Evolutionary conservation across 2,113 vertebrate genomes (phyloP), one percentile per base, ranked within the genome.

Genomic region (Phyllopteryx taeniolatus): DNA sequence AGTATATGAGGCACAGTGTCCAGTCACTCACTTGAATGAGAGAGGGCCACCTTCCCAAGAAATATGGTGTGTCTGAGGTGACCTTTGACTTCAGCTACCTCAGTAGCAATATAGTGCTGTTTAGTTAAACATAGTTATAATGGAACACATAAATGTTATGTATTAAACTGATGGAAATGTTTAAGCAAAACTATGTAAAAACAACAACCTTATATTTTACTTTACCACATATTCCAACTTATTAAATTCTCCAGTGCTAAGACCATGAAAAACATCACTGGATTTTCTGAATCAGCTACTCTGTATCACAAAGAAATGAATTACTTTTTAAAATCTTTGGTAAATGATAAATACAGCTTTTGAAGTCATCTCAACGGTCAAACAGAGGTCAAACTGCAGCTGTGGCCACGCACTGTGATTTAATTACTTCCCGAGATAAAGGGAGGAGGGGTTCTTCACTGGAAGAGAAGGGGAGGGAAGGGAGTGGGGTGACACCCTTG

Each of bases 401-500:
- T 57, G 68, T 51, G 72, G 71, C 46, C 44, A 7, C 7, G 46
- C 72, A 72, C 66, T 64, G 71, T 82, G 79, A 86, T 79, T 84
- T 51, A 83, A 86, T 83, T 79, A 80, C 75, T 39, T 70, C 39
- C 54, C 17, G 0, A 20, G 47, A 83, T 79, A 75, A 77, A 72
- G 67, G 59, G 67, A 35, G 39, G 20, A 46, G 44, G 49, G 14
- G 76, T 72, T 81, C 22, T 71, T 73, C 62, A 39, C 46, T 51
- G 42, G 17, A 31, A 76, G 53, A 33, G 51, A 43, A 54, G 51
- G 60, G 31, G 47, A 64, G 56, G 5, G 73, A 9, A 20, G 63
- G 60, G 27, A 27, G 1, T 27, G 9, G 65, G 72, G 70, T 31
- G 31, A 68, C 53, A 0, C 64, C 66, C 43, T 46, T 56, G 66